Evolutionary conservation across 2,888 invertebrate genomes (phyloP), one percentile per base, ranked within the genome.

Genomic region (Noctua janthe): DNA sequence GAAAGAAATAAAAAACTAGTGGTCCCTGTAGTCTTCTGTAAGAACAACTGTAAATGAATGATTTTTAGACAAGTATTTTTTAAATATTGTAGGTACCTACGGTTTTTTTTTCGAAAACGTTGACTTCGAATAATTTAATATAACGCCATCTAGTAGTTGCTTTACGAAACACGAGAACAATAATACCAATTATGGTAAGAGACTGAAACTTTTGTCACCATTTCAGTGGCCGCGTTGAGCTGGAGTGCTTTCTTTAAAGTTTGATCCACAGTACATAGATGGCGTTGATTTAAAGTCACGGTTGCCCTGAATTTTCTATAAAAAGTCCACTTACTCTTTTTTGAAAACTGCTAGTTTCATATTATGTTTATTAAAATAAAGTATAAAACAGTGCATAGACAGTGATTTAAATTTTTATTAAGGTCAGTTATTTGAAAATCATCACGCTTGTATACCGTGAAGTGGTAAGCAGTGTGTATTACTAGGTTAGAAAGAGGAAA

Each of bases 91-190:
- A 67, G 4, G 11, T 29, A 20, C 29, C 29, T 29, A 29, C 29
- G n/a, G 6, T 20, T 54, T 23, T 51, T 29, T 20, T 47, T n/a
- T n/a, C 10, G 23, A 56, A 56, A 23, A 56, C 8, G 23, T 3
- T 56, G 1, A 56, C 10, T 56, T 59, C 5, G 2, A 8, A 8
- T 8, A 17, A 17, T 35, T 64, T 7, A 64, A 64, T 35, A n/a
- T 23, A 62, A 8, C 67, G 71, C 78, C 78, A 83, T 71, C 82
- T 82, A 47, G 29, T 49, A 17, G 29, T 13, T n/a, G 4, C 1
- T 11, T 3, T 11, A 7, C 0, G 15, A 78, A 71, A 8, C 29
- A 15, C 0, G 17, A 20, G 20, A 77, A 6, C 54, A 39, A 23
- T 17, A n/a, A 20, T 47, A 0, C 20, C 17, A 59, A 20, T 23